A percentile compares a stretch with the other conserved stretches of the same genome.
Conservation (phyloP, 2,888 invertebrate genomes). For the Adelphocoris suturalis region DNA sequence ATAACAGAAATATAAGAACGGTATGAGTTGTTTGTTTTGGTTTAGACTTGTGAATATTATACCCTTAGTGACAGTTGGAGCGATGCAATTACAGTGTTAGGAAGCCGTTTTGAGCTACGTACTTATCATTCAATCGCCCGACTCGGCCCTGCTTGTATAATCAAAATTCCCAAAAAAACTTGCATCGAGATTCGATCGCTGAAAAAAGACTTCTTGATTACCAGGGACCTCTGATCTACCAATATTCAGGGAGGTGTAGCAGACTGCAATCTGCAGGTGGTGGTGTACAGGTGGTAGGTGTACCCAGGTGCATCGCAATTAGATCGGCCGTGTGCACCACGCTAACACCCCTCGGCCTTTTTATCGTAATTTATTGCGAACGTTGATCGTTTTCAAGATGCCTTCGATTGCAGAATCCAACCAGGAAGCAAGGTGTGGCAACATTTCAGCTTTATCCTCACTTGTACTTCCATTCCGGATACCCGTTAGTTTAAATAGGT, state of each 20-base stretch:
- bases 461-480: neutral
- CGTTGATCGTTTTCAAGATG: neutral
- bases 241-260: neutral
- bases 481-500: neutral
- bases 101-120: no score
- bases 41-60: no score
- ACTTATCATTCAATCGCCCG: no score
- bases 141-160: no score
- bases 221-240: neutral
- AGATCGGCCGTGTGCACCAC: conserved; percentile 6
- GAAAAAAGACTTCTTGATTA: neutral
- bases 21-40: no score
- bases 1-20: no score
- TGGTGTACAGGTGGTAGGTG: neutral
- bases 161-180: neutral
- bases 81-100: no score
- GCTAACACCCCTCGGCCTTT: neutral
- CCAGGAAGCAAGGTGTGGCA: conserved; percentile 19
- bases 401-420: neutral
- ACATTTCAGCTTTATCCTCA: neutral
- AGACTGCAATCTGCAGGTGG: conserved; percentile 3
- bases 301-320: conserved; percentile 30
- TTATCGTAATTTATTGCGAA: conserved; percentile 14
- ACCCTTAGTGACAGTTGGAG: no score
- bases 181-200: conserved; percentile 1